Evolutionary conservation across 2,113 vertebrate genomes (phyloP), one percentile per base, ranked within the genome.

Genomic region (Phalacrocorax pelagicus): DNA sequence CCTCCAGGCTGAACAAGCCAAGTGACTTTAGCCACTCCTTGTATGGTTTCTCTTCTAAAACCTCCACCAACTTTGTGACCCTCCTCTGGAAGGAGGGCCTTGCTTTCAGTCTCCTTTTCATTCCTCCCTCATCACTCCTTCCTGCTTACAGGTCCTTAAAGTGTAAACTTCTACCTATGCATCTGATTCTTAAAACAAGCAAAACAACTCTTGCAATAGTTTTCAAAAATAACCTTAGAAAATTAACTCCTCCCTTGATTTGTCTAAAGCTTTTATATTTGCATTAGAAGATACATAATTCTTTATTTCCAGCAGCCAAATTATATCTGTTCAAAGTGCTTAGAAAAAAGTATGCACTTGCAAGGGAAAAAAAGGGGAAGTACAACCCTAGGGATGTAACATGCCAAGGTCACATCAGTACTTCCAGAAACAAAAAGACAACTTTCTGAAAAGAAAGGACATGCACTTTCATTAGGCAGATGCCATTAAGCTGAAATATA

Each of bases 101-200:
- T 81, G 78, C 62, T 87, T 95, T 62, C 47, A n/a, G 78, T 73
- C 74, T 94, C 86, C 49, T 93, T 94, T 86, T 92, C 93, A 83
- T 95, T 94, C 88, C 86, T 90, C 81, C 52, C 72, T 81, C 86
- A 51, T 59, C 61, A 40, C 27, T 32, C 47, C 77, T 61, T 84
- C 73, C 86, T 72, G 57, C 81, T 91, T 40, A 47, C 38, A 54
- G 62, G 55, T 82, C 62, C 49, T 92, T 66, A 70, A 81, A 84
- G 75, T 10, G 17, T 89, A 51, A 92, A 94, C 42, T 94, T 82
- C 66, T 72, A 44, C 74, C 62, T 85, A 40, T 72, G 81, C 81
- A 92, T 72, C 91, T 92, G 95, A 87, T 85, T 36, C 36, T 47
- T 51, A 69, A 81, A 88, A 67, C 10, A 69, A 58, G 27, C 9